A percentile compares a stretch with the other conserved stretches of the same genome.
Conservation (phyloP, 2,888 invertebrate species). For the Leptopilina drosophilae region DNA sequence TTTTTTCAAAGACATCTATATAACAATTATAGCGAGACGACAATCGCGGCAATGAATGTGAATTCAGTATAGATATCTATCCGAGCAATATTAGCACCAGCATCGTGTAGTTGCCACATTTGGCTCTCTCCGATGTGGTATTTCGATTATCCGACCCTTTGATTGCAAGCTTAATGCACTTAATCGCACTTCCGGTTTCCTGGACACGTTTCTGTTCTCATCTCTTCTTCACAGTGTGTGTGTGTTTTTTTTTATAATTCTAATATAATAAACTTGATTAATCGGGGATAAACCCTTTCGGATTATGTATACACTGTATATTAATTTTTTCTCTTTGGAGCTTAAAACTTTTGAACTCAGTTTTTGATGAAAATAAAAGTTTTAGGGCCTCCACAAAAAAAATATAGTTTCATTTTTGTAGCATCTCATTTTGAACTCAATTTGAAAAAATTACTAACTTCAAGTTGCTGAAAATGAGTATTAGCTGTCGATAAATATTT, state of each 20-base stretch:
- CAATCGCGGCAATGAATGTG: conserved; percentile 30
- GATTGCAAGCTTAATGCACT: conserved; percentile 65
- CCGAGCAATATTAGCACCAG: conserved; percentile 67
- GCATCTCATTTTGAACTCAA: no score
- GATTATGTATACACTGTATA: neutral
- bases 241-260: neutral
- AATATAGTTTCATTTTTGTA: no score
- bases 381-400: no score
- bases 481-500: no score
- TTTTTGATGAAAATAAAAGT: no score
- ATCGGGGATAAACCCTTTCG: neutral
- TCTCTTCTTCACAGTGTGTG: neutral
- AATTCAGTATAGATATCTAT: conserved; percentile 41
- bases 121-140: conserved; percentile 45
- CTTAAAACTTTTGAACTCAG: no score
- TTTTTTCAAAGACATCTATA: no score
- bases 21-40: neutral
- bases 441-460: no score
- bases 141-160: conserved; percentile 63
- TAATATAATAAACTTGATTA: conserved; percentile 3
- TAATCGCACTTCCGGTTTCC: conserved; percentile 47
- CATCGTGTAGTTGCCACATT: conserved; percentile 54
- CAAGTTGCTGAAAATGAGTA: no score
- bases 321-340: no score
- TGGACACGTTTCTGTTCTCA: neutral